Percentiles rank a stretch among this genome's conserved stretches.
Conservation (phyloP, 1,140 invertebrate species). For the Harpegnathos saltator region DNA sequence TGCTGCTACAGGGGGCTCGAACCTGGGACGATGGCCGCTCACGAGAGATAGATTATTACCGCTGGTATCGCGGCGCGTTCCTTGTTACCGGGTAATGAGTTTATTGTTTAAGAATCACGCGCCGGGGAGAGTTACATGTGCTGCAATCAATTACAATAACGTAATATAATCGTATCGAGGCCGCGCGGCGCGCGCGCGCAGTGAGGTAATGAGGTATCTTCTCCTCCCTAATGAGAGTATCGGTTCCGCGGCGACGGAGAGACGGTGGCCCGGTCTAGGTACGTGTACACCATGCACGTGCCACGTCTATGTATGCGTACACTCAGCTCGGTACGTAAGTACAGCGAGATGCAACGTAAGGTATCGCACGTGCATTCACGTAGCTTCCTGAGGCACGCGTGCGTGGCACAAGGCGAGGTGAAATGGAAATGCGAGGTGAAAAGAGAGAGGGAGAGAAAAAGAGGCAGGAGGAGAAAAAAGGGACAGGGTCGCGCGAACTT, state of each 20-base stretch:
- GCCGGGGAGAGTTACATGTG: slow-evolving; percentile 80
- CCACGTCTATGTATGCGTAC: neutral
- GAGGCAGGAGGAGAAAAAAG: neutral
- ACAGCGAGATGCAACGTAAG: slow-evolving; percentile 36
- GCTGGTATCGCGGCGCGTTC: slow-evolving; percentile 63
- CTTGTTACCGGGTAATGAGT: slow-evolving; percentile 80
- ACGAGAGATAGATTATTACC: slow-evolving; percentile 73
- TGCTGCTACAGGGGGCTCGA: slow-evolving; percentile 35
- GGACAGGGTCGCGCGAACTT: slow-evolving; percentile 47
- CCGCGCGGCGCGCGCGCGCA: slow-evolving; percentile 69
- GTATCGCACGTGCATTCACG: neutral
- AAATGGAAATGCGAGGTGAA: neutral
- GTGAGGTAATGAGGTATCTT: slow-evolving; percentile 78
- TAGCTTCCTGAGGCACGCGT: neutral
- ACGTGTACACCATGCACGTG: slow-evolving; percentile 49
- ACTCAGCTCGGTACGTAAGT: slow-evolving; percentile 35
- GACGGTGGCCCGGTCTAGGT: slow-evolving; percentile 21
- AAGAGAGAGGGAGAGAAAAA: no score
- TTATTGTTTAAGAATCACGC: slow-evolving; percentile 82
- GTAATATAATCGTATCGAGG: slow-evolving; percentile 81
- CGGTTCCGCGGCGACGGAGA: slow-evolving; percentile 38
- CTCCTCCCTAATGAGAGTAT: slow-evolving; percentile 79
- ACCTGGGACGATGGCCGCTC: slow-evolving; percentile 16
- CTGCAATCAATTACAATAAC: slow-evolving; percentile 83
- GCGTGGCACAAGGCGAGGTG: slow-evolving; percentile 2